These are phyloP conservation scores for Rhinolophus sinicus DNA, from an alignment of 2,113 vertebrate genomes.

Conservation along the genomic window DNA sequence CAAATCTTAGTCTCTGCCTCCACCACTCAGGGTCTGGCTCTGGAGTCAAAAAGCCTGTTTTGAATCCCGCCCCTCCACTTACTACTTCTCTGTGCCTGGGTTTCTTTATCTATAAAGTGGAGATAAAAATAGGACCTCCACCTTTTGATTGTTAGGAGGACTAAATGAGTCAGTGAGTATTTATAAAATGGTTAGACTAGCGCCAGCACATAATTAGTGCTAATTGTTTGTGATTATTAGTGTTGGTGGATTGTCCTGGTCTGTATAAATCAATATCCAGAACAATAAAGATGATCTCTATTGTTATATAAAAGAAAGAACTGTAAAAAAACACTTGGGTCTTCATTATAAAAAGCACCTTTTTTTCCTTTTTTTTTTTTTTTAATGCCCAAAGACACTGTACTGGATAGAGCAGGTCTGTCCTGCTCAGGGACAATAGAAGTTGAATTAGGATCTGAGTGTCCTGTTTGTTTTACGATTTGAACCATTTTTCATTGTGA, in stretches of 20 bases:
- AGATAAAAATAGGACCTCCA: neutral
- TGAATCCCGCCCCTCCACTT: neutral
- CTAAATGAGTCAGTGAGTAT: neutral
- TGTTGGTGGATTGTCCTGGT: neutral
- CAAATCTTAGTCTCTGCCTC: neutral
- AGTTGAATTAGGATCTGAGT: neutral
- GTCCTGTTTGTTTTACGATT: neutral
- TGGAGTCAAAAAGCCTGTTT: neutral
- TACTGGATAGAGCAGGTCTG: neutral
- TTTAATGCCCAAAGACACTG: neutral
- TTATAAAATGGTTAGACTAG: neutral
- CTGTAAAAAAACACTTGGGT: neutral
- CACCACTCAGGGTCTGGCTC: neutral
- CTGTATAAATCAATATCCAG: neutral
- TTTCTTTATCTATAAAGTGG: conserved; percentile 10
- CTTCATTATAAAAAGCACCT: neutral
- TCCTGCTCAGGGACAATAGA: neutral
- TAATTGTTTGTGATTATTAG: neutral
- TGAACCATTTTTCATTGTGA: neutral
- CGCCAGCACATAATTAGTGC: neutral
- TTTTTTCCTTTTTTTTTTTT: neutral
- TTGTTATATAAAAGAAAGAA: neutral
- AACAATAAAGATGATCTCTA: neutral
- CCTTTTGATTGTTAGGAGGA: neutral
- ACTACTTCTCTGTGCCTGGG: neutral